phyloP scores from a whole-genome alignment of 2,888 invertebrate species.

The Pantelozetes paolii region DNA sequence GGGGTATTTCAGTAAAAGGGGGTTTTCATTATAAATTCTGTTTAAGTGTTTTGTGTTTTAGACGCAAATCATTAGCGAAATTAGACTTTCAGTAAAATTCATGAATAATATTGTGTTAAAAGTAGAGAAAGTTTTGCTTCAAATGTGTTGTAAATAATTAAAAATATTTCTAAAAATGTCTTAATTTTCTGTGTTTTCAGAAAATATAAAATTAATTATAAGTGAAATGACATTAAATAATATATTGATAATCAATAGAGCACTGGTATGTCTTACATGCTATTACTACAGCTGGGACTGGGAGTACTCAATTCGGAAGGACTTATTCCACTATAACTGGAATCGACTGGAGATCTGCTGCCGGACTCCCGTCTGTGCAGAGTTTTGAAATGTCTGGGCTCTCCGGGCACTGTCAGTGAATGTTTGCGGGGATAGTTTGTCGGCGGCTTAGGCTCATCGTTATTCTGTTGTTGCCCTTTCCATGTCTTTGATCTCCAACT shows the following conservation, averaged over 20 bases:
- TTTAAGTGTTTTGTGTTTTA: too few species aligned
- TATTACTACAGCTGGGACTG: slow-evolving; percentile 40
- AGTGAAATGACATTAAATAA: background rate
- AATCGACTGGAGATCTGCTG: slow-evolving; percentile 34
- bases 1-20: too few species aligned
- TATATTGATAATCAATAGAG: too few species aligned
- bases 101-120: too few species aligned
- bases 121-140: too few species aligned
- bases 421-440: slow-evolving; percentile 39
- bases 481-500: slow-evolving; percentile 23
- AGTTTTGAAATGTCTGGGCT: slow-evolving; percentile 35
- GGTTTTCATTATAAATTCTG: too few species aligned
- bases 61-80: too few species aligned
- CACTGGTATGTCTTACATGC: slow-evolving; percentile 38
- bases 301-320: slow-evolving; percentile 41
- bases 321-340: slow-evolving; percentile 37
- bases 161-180: too few species aligned
- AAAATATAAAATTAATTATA: background rate
- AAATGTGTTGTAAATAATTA: too few species aligned
- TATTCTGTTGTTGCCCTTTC: background rate
- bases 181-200: too few species aligned
- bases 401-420: slow-evolving; percentile 42
- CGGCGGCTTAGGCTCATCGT: background rate
- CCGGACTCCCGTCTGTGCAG: slow-evolving; percentile 37
- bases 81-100: too few species aligned